These are phyloP conservation scores for Ceriagrion tenellum DNA, from an alignment of 2,888 invertebrate genomes.

Conservation along the genomic window DNA sequence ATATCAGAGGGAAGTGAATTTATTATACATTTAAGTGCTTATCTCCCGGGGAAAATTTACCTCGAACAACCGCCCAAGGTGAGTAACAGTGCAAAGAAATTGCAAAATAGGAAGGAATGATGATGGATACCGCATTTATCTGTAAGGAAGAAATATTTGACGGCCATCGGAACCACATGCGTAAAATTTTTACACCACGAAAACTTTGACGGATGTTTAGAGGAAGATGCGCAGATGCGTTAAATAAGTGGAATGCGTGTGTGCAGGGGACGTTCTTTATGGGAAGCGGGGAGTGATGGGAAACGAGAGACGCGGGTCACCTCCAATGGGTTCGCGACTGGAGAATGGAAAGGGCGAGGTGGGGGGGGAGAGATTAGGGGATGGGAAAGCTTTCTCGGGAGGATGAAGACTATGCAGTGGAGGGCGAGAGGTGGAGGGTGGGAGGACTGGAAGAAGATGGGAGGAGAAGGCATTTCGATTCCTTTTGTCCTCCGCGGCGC, in stretches of 20 bases:
- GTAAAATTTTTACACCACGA: background rate
- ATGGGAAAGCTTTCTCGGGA: background rate
- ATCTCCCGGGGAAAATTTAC: no score
- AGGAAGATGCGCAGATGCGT: background rate
- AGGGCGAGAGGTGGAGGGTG: background rate
- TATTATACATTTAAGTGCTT: no score
- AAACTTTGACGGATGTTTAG: background rate
- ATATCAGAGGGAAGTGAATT: no score
- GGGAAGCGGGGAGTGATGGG: background rate
- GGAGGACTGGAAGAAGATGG: background rate
- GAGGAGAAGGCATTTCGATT: background rate
- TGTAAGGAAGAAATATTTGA: background rate
- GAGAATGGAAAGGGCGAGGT: background rate
- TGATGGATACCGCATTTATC: background rate
- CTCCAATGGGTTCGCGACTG: background rate
- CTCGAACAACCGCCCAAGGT: no score
- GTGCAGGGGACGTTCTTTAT: background rate
- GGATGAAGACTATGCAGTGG: background rate
- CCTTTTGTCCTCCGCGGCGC: slow-evolving; percentile 40
- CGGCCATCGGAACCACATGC: background rate
- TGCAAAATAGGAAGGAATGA: background rate
- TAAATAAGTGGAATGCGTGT: background rate
- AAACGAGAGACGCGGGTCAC: background rate
- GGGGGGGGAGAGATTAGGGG: background rate
- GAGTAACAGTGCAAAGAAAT: no score